Percentiles rank a stretch among this genome's conserved stretches.
These are phyloP conservation scores for Cantharis lateralis DNA, from an alignment of 2,888 invertebrate species.

Conservation along the genomic window DNA sequence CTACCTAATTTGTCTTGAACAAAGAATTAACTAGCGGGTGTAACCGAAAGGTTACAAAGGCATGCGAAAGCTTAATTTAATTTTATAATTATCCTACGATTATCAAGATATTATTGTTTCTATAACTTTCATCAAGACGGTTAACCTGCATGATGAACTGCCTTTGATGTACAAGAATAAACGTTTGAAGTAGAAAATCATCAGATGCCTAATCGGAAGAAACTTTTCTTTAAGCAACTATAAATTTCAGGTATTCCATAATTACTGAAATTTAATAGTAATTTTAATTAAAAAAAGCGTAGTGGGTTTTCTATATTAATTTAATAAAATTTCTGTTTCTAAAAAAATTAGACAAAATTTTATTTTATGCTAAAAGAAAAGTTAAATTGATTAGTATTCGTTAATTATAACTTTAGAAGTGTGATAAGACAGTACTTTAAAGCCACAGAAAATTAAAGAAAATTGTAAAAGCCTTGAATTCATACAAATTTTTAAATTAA, in stretches of 20 bases:
- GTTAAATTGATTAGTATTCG: not conserved
- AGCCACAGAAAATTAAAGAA: not conserved
- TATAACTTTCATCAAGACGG: not conserved
- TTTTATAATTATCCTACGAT: not conserved
- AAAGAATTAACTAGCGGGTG: not conserved
- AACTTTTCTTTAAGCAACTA: not conserved
- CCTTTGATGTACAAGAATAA: not conserved
- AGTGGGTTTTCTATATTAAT: not conserved
- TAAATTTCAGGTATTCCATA: too few species aligned
- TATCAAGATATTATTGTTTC: not conserved
- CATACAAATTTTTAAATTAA: slow-evolving; percentile 13
- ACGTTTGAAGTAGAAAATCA: not conserved
- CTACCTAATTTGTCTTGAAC: not conserved
- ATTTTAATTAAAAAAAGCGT: too few species aligned
- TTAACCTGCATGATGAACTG: slow-evolving; percentile 2
- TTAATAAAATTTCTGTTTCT: not conserved
- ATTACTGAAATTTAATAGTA: too few species aligned
- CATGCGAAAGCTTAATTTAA: not conserved
- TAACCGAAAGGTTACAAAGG: not conserved
- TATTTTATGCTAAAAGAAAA: not conserved
- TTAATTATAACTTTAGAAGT: slow-evolving; percentile 1
- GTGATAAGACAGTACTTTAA: slow-evolving; percentile 1
- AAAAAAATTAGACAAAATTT: not conserved
- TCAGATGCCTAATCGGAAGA: not conserved
- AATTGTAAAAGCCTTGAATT: slow-evolving; percentile 8